phyloP scores from a whole-genome alignment of 2,888 invertebrate species.

The Latrodectus hesperus region DNA sequence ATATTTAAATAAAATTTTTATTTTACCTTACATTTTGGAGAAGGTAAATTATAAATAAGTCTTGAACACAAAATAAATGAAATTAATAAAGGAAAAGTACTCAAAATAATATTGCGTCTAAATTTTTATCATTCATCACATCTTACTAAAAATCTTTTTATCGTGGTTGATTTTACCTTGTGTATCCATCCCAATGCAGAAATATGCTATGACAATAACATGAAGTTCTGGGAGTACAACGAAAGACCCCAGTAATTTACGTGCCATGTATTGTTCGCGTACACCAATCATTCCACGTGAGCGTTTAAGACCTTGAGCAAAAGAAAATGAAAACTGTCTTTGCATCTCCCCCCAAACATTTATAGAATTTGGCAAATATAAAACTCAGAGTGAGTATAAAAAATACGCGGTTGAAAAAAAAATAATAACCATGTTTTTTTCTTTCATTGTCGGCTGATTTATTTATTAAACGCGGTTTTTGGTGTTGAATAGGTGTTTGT shows the following conservation, averaged over 20 bases:
- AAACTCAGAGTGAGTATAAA: neutral
- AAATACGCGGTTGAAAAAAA: slow-evolving; percentile 14
- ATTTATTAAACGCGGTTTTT: slow-evolving; percentile 28
- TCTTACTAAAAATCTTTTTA: too few species aligned
- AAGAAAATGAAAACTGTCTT: too few species aligned
- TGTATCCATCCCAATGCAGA: too few species aligned
- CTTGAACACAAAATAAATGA: too few species aligned
- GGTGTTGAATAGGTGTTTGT: neutral
- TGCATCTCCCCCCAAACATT: neutral
- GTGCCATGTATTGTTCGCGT: slow-evolving; percentile 13
- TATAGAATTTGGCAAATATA: neutral
- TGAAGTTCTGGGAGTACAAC: neutral
- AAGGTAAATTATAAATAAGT: too few species aligned
- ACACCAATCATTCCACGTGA: neutral
- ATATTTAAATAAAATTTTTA: too few species aligned
- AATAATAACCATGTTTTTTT: neutral
- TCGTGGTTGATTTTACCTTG: too few species aligned
- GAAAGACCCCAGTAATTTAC: slow-evolving; percentile 40
- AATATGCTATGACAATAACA: too few species aligned
- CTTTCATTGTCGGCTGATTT: neutral
- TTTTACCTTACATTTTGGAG: too few species aligned
- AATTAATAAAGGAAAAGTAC: too few species aligned
- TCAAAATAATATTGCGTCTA: too few species aligned
- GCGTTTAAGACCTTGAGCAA: neutral
- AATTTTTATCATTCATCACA: too few species aligned